phyloP scores from a whole-genome alignment of 2,797 vertebrate species.

The Austrolebias charrua region DNA sequence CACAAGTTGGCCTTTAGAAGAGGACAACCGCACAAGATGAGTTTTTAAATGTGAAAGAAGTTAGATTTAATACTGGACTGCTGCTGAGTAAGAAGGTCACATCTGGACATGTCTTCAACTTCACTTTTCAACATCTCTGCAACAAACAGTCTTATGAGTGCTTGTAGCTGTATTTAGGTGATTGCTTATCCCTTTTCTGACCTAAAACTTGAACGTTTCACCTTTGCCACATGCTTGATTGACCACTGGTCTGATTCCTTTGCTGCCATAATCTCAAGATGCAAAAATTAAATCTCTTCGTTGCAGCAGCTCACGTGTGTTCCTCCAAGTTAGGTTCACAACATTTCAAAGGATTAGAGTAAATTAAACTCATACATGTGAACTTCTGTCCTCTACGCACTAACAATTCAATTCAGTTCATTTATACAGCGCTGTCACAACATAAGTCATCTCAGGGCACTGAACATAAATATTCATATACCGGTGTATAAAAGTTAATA shows the following conservation, averaged over 20 bases:
- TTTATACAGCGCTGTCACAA: too few species aligned
- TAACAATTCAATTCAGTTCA: not conserved
- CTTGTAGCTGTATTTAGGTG: conserved; percentile 16
- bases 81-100: not conserved
- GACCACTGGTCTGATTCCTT: conserved; percentile 15
- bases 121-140: conserved; percentile 9
- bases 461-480: too few species aligned
- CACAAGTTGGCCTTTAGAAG: not conserved
- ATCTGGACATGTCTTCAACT: conserved; percentile 7
- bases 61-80: too few species aligned
- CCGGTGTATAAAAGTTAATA: too few species aligned
- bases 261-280: conserved; percentile 41
- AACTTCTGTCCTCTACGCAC: conserved; percentile 13
- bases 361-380: conserved; percentile 52
- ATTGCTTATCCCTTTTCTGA: conserved; percentile 26
- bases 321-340: conserved; percentile 27
- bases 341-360: conserved; percentile 36
- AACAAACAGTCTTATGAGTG: conserved; percentile 14
- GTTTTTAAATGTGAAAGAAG: too few species aligned
- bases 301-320: conserved; percentile 39
- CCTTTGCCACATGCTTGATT: conserved; percentile 32
- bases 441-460: too few species aligned
- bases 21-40: not conserved
- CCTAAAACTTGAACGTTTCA: conserved; percentile 5
- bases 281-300: conserved; percentile 52